Percentiles rank a stretch among this genome's conserved stretches.
Conservation (phyloP, 2,888 invertebrate species). For the Cyclophora albipunctata region DNA sequence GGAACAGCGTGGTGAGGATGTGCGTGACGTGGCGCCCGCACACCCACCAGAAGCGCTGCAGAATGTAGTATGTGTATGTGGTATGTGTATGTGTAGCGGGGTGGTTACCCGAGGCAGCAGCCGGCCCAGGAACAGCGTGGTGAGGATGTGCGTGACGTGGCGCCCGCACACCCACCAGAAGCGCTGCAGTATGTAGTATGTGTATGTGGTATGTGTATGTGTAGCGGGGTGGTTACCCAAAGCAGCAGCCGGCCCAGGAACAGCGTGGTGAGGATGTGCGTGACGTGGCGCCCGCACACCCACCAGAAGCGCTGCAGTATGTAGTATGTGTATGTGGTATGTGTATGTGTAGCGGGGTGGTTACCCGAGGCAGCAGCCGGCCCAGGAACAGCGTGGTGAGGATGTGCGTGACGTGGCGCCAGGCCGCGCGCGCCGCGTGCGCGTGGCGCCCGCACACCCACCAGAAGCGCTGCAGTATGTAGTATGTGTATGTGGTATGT, state of each 20-base stretch:
- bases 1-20: slow-evolving; percentile 89
- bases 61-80: not conserved
- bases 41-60: slow-evolving; percentile 77
- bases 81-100: too few relatives aligned
- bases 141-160: slow-evolving; percentile 91
- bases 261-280: slow-evolving; percentile 91
- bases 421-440: slow-evolving; percentile 92
- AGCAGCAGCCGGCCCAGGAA: slow-evolving; percentile 91
- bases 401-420: slow-evolving; percentile 95
- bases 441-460: slow-evolving; percentile 92
- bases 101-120: slow-evolving; percentile 78
- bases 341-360: too few relatives aligned
- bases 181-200: slow-evolving; percentile 66
- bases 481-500: too few relatives aligned
- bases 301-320: slow-evolving; percentile 73
- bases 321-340: too few relatives aligned
- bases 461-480: slow-evolving; percentile 69
- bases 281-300: slow-evolving; percentile 90
- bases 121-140: slow-evolving; percentile 89
- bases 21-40: slow-evolving; percentile 94
- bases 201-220: too few relatives aligned
- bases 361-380: slow-evolving; percentile 81
- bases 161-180: slow-evolving; percentile 85
- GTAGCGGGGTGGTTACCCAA: slow-evolving; percentile 1
- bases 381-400: slow-evolving; percentile 90